Conservation (phyloP, 2,888 invertebrate genomes). For the Synergus gifuensis region DNA sequence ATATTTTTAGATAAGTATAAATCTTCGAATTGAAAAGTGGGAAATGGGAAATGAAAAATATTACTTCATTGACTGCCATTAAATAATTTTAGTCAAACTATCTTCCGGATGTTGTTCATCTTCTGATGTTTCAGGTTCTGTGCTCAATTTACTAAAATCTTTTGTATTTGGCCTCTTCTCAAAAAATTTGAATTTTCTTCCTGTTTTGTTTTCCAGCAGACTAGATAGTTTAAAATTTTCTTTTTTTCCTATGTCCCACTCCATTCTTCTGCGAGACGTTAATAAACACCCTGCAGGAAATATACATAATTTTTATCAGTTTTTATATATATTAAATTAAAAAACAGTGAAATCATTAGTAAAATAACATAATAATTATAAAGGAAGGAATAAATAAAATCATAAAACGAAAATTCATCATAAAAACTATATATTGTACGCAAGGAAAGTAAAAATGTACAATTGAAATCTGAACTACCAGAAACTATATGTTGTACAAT, state of each 20-base stretch:
- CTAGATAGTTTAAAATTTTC: conserved; percentile 83
- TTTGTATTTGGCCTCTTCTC: conserved; percentile 74
- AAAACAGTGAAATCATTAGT: neutral
- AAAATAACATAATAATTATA: neutral
- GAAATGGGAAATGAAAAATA: too few species aligned
- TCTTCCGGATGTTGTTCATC: conserved; percentile 72
- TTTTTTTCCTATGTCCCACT: conserved; percentile 70
- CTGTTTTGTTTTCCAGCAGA: conserved; percentile 80
- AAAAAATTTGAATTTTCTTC: conserved; percentile 79
- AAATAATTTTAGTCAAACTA: conserved; percentile 66
- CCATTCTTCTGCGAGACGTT: conserved; percentile 69
- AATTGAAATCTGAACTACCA: neutral
- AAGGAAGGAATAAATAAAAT: conserved; percentile 41
- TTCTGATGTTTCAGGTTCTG: conserved; percentile 76
- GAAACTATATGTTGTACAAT: neutral
- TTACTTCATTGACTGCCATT: conserved; percentile 33
- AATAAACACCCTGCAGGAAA: conserved; percentile 70
- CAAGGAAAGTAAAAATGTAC: conserved; percentile 16
- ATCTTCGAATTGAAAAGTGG: too few species aligned
- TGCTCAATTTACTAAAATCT: conserved; percentile 74
- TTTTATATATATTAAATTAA: neutral
- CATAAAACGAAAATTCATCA: conserved; percentile 20
- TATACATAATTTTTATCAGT: neutral
- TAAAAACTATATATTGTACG: neutral
- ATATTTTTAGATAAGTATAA: too few species aligned